phyloP scores from a whole-genome alignment of 2,797 vertebrate genomes.

The Scarus forsteni region DNA sequence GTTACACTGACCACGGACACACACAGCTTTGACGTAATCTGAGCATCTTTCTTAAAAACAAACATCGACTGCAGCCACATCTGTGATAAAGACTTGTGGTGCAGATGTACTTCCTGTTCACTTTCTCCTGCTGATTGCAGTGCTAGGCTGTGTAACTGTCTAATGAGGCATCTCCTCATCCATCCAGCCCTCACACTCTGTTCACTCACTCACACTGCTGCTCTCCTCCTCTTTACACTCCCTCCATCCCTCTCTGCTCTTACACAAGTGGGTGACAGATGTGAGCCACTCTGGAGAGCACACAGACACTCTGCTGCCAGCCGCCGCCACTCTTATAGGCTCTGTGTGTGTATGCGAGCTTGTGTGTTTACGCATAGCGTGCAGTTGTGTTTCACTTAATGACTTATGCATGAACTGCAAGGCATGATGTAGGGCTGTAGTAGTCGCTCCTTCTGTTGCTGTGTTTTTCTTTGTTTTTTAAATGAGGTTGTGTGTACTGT shows the following conservation, averaged over 20 bases:
- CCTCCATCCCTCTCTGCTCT: constrained; percentile 36
- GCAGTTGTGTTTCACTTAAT: constrained; percentile 29
- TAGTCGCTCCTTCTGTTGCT: constrained; percentile 30
- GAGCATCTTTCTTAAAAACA: constrained; percentile 1
- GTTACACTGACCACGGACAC: not conserved
- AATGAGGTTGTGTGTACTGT: constrained; percentile 14
- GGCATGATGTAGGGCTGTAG: constrained; percentile 23
- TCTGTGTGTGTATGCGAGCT: constrained; percentile 7
- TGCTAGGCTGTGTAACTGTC: constrained; percentile 30
- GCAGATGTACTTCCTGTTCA: constrained; percentile 35
- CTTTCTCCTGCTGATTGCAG: constrained; percentile 38
- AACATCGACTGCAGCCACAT: constrained; percentile 11
- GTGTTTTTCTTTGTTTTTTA: constrained; percentile 29
- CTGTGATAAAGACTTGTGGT: not conserved
- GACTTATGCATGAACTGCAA: constrained; percentile 33
- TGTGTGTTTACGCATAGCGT: constrained; percentile 2
- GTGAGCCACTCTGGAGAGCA: constrained; percentile 66
- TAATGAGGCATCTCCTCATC: constrained; percentile 60
- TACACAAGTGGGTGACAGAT: constrained; percentile 77
- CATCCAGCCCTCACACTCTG: constrained; percentile 37
- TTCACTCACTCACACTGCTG: constrained; percentile 21
- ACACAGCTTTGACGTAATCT: not conserved
- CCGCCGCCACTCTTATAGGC: constrained; percentile 31
- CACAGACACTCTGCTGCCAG: constrained; percentile 63
- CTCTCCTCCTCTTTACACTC: constrained; percentile 41